Percentiles rank a stretch among this genome's conserved stretches.
phyloP scores from a whole-genome alignment of 1,140 invertebrate genomes.

The Neotoxoptera formosana region DNA sequence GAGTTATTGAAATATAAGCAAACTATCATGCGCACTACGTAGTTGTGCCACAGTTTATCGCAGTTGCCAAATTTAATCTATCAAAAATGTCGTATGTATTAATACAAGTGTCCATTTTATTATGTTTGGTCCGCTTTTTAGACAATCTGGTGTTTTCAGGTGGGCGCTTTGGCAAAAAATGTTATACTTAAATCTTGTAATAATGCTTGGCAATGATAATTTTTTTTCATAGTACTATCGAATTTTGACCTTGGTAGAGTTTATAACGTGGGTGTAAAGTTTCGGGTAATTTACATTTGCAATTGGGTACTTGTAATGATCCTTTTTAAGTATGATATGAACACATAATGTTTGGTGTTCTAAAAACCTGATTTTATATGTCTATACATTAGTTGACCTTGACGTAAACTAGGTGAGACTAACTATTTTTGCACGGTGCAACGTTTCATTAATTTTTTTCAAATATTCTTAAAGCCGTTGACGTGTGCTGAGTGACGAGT shows the following conservation, averaged over 20 bases:
- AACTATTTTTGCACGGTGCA: conserved; percentile 44
- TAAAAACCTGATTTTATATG: not conserved
- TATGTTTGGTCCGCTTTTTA: conserved; percentile 25
- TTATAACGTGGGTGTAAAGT: not conserved
- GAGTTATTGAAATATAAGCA: not conserved
- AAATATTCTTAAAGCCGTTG: not conserved
- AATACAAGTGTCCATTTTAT: conserved; percentile 43
- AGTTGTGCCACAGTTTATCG: not conserved
- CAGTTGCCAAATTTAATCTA: conserved; percentile 27
- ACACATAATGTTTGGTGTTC: not conserved
- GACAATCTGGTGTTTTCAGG: conserved; percentile 28
- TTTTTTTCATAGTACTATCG: conserved; percentile 28
- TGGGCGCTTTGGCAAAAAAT: conserved; percentile 41
- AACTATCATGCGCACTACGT: not conserved
- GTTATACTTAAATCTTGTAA: conserved; percentile 26
- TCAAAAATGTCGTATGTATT: conserved; percentile 41
- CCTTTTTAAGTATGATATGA: not conserved
- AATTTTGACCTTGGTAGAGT: conserved; percentile 37
- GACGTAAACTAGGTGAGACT: conserved; percentile 42
- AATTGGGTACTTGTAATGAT: conserved; percentile 15
- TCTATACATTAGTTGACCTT: conserved; percentile 28
- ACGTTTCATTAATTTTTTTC: not conserved
- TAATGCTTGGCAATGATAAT: conserved; percentile 51
- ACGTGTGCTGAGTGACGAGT: conserved; percentile 21
- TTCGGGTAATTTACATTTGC: conserved; percentile 20